These are phyloP conservation scores for Entosphenus tridentatus DNA, from an alignment of 2,113 vertebrate species.

Conservation along the genomic window DNA sequence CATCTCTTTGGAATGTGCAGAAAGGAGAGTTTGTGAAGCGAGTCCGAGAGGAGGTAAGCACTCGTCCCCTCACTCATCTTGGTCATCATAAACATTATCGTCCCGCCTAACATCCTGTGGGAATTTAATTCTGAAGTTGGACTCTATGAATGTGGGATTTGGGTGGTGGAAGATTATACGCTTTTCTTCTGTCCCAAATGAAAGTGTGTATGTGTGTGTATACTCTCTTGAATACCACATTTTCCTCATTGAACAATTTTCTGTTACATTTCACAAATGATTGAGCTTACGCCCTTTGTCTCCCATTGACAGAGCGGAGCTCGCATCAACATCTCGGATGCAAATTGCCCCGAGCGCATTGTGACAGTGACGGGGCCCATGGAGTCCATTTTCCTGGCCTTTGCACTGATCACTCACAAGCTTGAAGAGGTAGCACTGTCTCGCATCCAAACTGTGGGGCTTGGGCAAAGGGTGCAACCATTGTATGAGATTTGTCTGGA, in stretches of 20 bases:
- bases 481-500: too few relatives aligned
- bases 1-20: neutral
- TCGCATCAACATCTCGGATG: conserved; percentile 5
- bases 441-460: too few relatives aligned
- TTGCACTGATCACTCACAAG: neutral
- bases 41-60: neutral
- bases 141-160: too few relatives aligned
- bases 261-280: neutral
- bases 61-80: too few relatives aligned
- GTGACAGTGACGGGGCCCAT: conserved; percentile 1
- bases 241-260: neutral
- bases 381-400: conserved; percentile 5
- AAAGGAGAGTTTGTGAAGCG: conserved; percentile 4
- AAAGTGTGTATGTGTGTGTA: neutral
- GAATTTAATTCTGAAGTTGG: too few relatives aligned
- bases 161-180: neutral
- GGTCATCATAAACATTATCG: too few relatives aligned
- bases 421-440: neutral
- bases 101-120: too few relatives aligned
- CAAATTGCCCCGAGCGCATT: conserved; percentile 2
- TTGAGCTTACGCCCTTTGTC: too few relatives aligned
- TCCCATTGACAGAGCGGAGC: neutral
- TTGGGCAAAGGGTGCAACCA: too few relatives aligned
- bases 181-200: neutral
- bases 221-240: neutral